A percentile compares a stretch with the other conserved stretches of the same genome.
These are phyloP conservation scores for Luscinia megarhynchos DNA, from an alignment of 2,797 vertebrate species.

Conservation along the genomic window DNA sequence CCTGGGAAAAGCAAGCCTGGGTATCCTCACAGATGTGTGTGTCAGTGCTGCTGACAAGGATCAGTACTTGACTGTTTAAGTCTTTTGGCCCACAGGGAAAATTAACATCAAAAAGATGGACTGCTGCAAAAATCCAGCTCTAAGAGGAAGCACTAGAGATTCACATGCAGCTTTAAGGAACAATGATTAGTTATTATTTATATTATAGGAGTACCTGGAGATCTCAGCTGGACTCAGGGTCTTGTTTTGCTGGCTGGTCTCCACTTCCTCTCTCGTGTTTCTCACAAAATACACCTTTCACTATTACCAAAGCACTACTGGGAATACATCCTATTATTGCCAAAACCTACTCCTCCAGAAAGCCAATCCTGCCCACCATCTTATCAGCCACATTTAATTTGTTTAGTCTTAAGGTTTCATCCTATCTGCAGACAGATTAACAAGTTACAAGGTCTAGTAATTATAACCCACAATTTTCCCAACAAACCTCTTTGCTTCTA, in stretches of 20 bases:
- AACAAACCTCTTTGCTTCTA: not conserved
- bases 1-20: not conserved
- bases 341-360: not conserved
- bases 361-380: not conserved
- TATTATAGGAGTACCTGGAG: not conserved
- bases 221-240: not conserved
- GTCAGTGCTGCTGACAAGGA: not conserved
- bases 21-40: not conserved
- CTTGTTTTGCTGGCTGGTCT: not conserved
- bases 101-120: not conserved
- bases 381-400: not conserved
- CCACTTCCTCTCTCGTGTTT: not conserved
- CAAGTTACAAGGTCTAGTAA: not conserved
- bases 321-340: not conserved
- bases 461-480: not conserved
- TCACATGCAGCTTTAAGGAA: not conserved
- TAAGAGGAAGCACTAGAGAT: not conserved
- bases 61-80: not conserved
- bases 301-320: not conserved
- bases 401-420: not conserved
- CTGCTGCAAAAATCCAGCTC: not conserved
- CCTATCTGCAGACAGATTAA: slow-evolving; percentile 29
- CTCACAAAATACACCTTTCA: not conserved
- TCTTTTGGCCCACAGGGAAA: not conserved
- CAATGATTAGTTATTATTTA: not conserved